Conservation (phyloP, 2,113 vertebrate genomes). For the Ceratotherium simum region DNA sequence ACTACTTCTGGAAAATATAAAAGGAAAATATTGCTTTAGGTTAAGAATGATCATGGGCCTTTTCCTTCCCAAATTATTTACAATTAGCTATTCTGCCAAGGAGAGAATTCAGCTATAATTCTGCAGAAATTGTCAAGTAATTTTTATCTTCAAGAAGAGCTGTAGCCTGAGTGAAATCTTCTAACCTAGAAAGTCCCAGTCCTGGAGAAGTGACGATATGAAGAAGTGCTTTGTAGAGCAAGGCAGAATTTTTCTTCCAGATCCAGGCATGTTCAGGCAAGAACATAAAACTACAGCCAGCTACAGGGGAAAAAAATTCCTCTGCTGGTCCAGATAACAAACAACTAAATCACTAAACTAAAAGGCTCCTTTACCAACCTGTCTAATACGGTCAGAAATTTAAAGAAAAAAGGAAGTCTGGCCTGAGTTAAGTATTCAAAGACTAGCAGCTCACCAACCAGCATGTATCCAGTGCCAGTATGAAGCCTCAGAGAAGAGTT, state of each 20-base stretch:
- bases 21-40: not conserved
- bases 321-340: slow-evolving; percentile 57
- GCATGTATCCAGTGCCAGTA: not conserved
- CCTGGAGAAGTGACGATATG: not conserved
- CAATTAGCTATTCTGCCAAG: slow-evolving; percentile 38
- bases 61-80: slow-evolving; percentile 35
- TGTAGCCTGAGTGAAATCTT: slow-evolving; percentile 7
- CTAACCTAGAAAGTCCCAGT: slow-evolving; percentile 1
- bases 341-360: slow-evolving; percentile 52
- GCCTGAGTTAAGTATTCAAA: not conserved
- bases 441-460: not conserved
- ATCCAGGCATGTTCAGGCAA: slow-evolving; percentile 81
- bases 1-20: slow-evolving; percentile 48
- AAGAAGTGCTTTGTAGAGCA: slow-evolving; percentile 71
- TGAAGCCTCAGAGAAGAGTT: not conserved
- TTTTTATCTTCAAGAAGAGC: slow-evolving; percentile 58
- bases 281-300: slow-evolving; percentile 75
- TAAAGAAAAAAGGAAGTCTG: slow-evolving; percentile 21
- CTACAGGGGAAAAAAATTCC: slow-evolving; percentile 57
- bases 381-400: slow-evolving; percentile 46
- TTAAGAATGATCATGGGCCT: not conserved
- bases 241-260: slow-evolving; percentile 71
- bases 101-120: slow-evolving; percentile 42
- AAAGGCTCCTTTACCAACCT: not conserved
- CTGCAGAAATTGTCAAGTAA: not conserved